Evolutionary conservation across 2,888 invertebrate species (phyloP).

Genomic region (Aphidius colemani): DNA sequence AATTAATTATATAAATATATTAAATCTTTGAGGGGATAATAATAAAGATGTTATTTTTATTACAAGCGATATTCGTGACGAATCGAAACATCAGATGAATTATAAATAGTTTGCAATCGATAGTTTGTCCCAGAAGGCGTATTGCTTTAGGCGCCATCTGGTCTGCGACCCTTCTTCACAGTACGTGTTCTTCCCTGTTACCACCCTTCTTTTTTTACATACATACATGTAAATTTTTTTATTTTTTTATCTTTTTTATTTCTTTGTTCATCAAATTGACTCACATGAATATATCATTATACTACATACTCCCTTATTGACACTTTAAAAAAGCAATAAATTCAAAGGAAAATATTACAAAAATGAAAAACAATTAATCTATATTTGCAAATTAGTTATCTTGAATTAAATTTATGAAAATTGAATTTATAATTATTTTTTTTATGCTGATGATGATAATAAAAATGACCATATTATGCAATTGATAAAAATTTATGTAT

Average conservation of each 20-base stretch:
- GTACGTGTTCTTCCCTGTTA: conserved; percentile 41
- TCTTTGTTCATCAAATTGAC: too few relatives aligned
- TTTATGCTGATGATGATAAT: too few relatives aligned
- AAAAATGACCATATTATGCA: too few relatives aligned
- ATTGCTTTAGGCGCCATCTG: conserved; percentile 52
- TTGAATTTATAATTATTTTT: too few relatives aligned
- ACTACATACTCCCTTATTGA: too few relatives aligned
- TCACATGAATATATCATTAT: too few relatives aligned
- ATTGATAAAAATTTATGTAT: neutral
- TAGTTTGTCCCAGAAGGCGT: conserved; percentile 48
- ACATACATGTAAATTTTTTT: conserved; percentile 23
- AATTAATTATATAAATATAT: neutral
- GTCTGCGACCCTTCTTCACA: conserved; percentile 44
- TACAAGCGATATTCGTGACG: conserved; percentile 41
- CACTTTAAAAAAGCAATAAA: too few relatives aligned
- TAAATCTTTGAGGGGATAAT: neutral
- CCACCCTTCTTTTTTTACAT: conserved; percentile 23
- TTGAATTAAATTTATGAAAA: too few relatives aligned
- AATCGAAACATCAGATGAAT: conserved; percentile 56
- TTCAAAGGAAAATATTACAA: too few relatives aligned
- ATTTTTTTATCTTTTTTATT: conserved; percentile 6
- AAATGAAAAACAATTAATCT: too few relatives aligned
- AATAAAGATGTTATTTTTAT: conserved; percentile 26
- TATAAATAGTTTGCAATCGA: conserved; percentile 57
- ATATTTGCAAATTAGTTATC: too few relatives aligned